Evolutionary conservation across 2,888 invertebrate species (phyloP).

Genomic region (Polylopha cassiicola): DNA sequence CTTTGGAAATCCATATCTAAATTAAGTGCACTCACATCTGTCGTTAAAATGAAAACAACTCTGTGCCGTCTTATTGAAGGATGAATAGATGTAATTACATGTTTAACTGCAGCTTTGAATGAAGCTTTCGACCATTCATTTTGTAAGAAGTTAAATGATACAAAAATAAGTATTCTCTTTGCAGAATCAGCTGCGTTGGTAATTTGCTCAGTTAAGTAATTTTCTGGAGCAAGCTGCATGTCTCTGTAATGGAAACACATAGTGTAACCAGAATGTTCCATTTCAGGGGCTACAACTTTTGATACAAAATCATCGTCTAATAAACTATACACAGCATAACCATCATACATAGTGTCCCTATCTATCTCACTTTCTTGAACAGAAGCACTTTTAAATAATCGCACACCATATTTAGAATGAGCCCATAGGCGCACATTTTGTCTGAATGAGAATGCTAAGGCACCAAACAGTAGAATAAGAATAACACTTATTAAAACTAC

Average conservation of each 20-base stretch:
- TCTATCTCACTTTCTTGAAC: slow-evolving; percentile 77
- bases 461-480: slow-evolving; percentile 82
- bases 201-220: slow-evolving; percentile 79
- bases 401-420: slow-evolving; percentile 86
- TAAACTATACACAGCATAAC: slow-evolving; percentile 91
- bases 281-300: slow-evolving; percentile 82
- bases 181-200: slow-evolving; percentile 80
- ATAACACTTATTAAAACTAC: slow-evolving; percentile 84
- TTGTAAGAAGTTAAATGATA: slow-evolving; percentile 87
- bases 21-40: slow-evolving; percentile 83
- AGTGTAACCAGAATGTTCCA: slow-evolving; percentile 81
- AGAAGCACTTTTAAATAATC: slow-evolving; percentile 82
- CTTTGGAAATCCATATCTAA: slow-evolving; percentile 86
- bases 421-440: slow-evolving; percentile 89
- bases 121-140: slow-evolving; percentile 90
- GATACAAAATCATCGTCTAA: slow-evolving; percentile 85
- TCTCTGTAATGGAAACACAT: slow-evolving; percentile 85
- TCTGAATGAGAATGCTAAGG: slow-evolving; percentile 85
- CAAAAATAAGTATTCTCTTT: slow-evolving; percentile 85
- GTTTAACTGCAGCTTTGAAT: slow-evolving; percentile 87
- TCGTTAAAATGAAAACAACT: slow-evolving; percentile 73
- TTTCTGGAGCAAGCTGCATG: slow-evolving; percentile 77
- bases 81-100: slow-evolving; percentile 81
- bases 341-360: slow-evolving; percentile 87
- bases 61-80: slow-evolving; percentile 80